These are phyloP conservation scores for Sylvia atricapilla DNA, from an alignment of 2,113 vertebrate species.

Conservation along the genomic window DNA sequence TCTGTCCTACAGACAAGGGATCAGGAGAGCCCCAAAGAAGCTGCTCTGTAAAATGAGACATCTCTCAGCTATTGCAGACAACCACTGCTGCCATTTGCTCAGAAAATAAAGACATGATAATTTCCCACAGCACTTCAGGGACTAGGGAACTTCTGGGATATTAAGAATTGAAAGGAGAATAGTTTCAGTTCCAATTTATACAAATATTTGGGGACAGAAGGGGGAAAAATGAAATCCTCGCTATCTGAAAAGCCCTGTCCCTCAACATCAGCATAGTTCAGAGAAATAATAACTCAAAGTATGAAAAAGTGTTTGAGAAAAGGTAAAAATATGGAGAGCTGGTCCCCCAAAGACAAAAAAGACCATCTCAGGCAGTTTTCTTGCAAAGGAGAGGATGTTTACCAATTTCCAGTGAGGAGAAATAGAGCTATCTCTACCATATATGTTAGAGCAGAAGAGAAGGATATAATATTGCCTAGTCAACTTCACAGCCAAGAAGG, in stretches of 20 bases:
- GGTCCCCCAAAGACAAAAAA: neutral
- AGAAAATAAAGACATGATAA: neutral
- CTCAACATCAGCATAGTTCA: neutral
- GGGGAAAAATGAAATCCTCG: neutral
- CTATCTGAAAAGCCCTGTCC: neutral
- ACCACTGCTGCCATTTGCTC: neutral
- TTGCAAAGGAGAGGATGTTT: neutral
- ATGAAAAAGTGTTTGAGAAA: neutral
- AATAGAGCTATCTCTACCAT: neutral
- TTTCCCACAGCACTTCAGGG: neutral
- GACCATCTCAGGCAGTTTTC: neutral
- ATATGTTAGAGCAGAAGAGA: neutral
- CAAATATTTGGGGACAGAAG: neutral
- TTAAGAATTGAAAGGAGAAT: neutral
- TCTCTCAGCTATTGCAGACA: neutral
- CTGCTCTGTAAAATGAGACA: neutral
- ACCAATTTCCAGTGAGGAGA: neutral
- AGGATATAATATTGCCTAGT: neutral
- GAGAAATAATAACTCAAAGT: neutral
- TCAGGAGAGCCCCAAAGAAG: neutral
- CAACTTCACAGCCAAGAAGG: neutral
- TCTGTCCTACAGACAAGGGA: neutral
- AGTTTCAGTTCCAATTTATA: neutral
- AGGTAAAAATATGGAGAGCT: neutral
- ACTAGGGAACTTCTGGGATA: neutral